These are phyloP conservation scores for Zelostemma sp. DNA, from an alignment of 1,140 invertebrate genomes.

Conservation along the genomic window DNA sequence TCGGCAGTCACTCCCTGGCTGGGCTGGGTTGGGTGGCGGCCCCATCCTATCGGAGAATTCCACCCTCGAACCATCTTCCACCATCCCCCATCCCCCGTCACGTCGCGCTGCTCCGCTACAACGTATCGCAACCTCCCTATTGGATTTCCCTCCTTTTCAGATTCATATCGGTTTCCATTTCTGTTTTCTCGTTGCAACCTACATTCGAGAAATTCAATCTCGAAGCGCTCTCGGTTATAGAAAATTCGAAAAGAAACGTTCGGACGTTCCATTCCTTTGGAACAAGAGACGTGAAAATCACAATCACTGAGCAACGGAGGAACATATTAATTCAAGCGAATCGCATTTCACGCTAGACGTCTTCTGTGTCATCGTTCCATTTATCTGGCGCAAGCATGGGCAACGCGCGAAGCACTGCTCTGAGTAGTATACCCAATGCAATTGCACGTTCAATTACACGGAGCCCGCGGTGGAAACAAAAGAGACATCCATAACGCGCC, in stretches of 20 bases:
- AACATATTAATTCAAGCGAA: constrained; percentile 7
- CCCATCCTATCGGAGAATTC: constrained; percentile 50
- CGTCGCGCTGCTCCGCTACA: constrained; percentile 32
- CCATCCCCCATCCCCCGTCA: constrained; percentile 46
- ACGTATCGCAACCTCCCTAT: constrained; percentile 39
- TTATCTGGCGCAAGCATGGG: constrained; percentile 17
- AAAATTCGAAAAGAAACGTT: too few relatives aligned
- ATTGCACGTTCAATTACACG: constrained; percentile 44
- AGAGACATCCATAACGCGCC: constrained; percentile 11
- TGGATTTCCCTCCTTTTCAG: constrained; percentile 39
- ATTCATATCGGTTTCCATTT: constrained; percentile 38
- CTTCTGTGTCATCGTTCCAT: constrained; percentile 12
- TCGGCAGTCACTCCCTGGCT: constrained; percentile 62
- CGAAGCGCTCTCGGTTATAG: too few relatives aligned
- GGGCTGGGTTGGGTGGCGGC: constrained; percentile 38
- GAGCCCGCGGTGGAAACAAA: constrained; percentile 42
- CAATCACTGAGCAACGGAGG: not conserved
- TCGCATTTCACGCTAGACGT: constrained; percentile 8
- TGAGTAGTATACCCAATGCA: constrained; percentile 43
- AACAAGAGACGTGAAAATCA: too few relatives aligned
- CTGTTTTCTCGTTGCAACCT: too few relatives aligned
- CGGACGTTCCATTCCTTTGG: too few relatives aligned
- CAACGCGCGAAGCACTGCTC: constrained; percentile 35
- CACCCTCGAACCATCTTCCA: constrained; percentile 45
- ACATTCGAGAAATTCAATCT: too few relatives aligned